Evolutionary conservation across 2,888 invertebrate genomes (phyloP).

Genomic region (Eupithecia dodoneata): DNA sequence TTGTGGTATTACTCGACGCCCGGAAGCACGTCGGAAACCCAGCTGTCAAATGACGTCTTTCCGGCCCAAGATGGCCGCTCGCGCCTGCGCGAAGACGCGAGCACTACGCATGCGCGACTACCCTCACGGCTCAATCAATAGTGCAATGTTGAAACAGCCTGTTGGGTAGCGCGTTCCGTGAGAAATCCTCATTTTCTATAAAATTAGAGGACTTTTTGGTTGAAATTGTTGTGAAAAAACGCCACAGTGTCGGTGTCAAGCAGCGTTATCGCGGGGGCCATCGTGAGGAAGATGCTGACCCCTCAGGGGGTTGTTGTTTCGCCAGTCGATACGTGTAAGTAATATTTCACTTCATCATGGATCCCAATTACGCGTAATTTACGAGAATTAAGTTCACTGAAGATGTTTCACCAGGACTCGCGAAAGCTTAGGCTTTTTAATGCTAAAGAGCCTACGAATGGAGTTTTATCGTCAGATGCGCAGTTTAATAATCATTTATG

Average conservation of each 20-base stretch:
- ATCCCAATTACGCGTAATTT: conserved; percentile 45
- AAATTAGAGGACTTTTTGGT: conserved; percentile 55
- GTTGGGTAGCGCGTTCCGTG: conserved; percentile 65
- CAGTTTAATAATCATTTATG: not conserved
- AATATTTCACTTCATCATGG: conserved; percentile 39
- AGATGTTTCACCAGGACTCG: not conserved
- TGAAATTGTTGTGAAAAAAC: conserved; percentile 55
- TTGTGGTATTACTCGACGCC: conserved; percentile 42
- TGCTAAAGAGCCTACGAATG: not conserved
- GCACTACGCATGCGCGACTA: conserved; percentile 55
- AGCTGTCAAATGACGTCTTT: conserved; percentile 77
- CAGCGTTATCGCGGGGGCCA: conserved; percentile 75
- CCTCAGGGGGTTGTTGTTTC: conserved; percentile 84
- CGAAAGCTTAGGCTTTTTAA: not conserved
- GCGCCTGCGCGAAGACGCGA: not conserved
- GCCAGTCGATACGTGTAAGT: conserved; percentile 82
- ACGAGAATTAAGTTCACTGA: not conserved
- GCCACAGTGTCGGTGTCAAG: conserved; percentile 78
- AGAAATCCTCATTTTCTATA: conserved; percentile 53
- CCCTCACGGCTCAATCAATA: conserved; percentile 70
- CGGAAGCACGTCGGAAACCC: conserved; percentile 50
- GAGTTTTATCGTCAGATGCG: not conserved
- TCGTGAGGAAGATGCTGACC: conserved; percentile 81
- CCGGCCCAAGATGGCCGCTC: conserved; percentile 57
- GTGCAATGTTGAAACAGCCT: conserved; percentile 78